Base-by-base conservation (phyloP, 2,113 vertebrate genomes). In the Oophaga pumilio region DNA sequence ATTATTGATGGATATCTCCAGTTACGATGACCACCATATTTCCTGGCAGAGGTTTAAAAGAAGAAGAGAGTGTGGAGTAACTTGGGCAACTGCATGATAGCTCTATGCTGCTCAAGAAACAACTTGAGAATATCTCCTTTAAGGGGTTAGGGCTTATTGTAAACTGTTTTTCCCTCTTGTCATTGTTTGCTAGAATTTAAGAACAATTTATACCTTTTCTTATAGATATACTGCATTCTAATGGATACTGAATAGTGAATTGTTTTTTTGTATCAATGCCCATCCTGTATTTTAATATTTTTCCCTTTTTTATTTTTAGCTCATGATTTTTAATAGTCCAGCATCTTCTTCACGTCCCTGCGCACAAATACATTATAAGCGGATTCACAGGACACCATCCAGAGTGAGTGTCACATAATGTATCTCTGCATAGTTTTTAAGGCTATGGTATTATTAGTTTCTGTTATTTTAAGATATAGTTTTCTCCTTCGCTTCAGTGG, bases 281-380 rank as follows among this genome's bases (percentile, higher is more conserved):
- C 14, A 12, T 28, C 24, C 22, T 69, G 69, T 73, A 73, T 69
- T 69, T 28, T 66, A 43, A 49, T 52, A 28, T 22, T 17, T 33
- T 18, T 49, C 17, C 10, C 22, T 1, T 20, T 56, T 1, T 43
- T 43, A 20, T 8, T 2, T 17, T 43, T 85, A 97, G 97, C 89
- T 97, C 89, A 94, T 97, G 90, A 94, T 94, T 88, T 97, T 97
- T 91, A 92, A 94, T 88, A 94, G 91, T 89, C 94, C 96, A 13
- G 91, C 95, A 90, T 91, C 93, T 66, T 93, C 95, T 6, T 92
- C 94, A 79, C 93, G 92, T 88, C 97, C 96, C 14, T 97, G 96
- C 4, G 95, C 96, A 52, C 95, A 96, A 76, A 88, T 97, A 18
- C 96, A 94, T 85, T 95, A 96, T 90, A 92, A 93, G 69, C 95